Base-by-base conservation (phyloP, 2,113 vertebrate genomes). In the Passer domesticus region DNA sequence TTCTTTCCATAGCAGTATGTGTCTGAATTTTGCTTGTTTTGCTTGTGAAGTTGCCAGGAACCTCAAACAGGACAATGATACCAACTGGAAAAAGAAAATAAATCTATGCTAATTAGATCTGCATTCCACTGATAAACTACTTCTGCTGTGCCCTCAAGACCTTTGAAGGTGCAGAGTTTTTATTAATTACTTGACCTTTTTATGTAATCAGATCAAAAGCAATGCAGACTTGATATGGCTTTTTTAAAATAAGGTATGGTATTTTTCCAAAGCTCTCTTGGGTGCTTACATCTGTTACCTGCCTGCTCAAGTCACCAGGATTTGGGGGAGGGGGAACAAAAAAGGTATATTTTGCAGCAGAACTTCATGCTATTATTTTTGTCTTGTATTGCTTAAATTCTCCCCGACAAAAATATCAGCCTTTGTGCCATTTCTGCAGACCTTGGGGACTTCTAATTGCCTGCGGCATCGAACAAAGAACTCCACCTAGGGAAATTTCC, bases 401-500 rank as follows among this genome's bases (percentile, higher is more conserved):
- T 62, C 79, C 2, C n/a, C 0, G 41, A 76, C 50, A 69, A 58
- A 95, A 85, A 69, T 52, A 79, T 2, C 88, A 67, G 60, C 35
- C 56, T 33, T 33, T 83, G 73, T 92, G 86, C 95, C 86, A n/a
- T 87, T 95, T 92, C 95, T 95, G 88, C 86, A 96, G 90, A 80
- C 94, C 96, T 73, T 75, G 4, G 95, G 92, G 95, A 95, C 80
- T 90, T 78, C 35, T 93, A 75, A 95, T 97, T 95, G 95, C 89
- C 66, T 96, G 91, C 94, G 70, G 91, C 92, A 87, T 81, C 25
- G 46, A 96, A 95, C 95, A 96, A 96, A 96, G 94, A 90, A 94
- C 94, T 96, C 94, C 90, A 92, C 93, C 92, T 96, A 92, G 91
- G 95, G 95, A 95, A 96, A 96, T 95, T 96, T 96, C 96, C 93